These are phyloP conservation scores for Aradophagus sp. DNA, from an alignment of 1,140 invertebrate species.

Conservation along the genomic window DNA sequence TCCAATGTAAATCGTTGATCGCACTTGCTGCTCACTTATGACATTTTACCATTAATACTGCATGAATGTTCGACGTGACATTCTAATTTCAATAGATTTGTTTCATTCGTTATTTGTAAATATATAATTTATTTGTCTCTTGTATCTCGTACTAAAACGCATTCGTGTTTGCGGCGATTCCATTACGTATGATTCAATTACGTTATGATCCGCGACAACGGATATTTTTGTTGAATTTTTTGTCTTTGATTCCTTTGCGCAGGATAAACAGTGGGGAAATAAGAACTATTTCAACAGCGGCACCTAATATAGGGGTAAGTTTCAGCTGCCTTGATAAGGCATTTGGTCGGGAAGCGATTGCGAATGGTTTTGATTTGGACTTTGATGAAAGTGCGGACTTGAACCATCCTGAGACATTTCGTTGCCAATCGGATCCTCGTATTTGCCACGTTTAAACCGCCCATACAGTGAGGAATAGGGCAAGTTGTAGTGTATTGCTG, in stretches of 20 bases:
- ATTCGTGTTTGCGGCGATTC: constrained; percentile 21
- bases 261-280: constrained; percentile 48
- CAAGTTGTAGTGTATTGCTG: constrained; percentile 92
- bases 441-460: constrained; percentile 86
- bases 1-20: constrained; percentile 29
- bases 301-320: constrained; percentile 74
- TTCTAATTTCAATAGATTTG: constrained; percentile 32
- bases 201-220: not conserved
- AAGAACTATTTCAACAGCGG: constrained; percentile 57
- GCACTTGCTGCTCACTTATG: constrained; percentile 60
- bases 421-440: constrained; percentile 72
- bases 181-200: constrained; percentile 1
- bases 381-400: constrained; percentile 71
- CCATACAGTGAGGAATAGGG: constrained; percentile 92
- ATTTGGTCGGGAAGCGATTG: constrained; percentile 74
- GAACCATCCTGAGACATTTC: constrained; percentile 74
- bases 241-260: constrained; percentile 19
- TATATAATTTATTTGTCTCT: constrained; percentile 39
- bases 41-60: constrained; percentile 72
- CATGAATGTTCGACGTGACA: constrained; percentile 51
- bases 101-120: constrained; percentile 33
- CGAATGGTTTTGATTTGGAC: constrained; percentile 72
- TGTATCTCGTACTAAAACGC: constrained; percentile 18
- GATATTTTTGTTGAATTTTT: constrained; percentile 11
- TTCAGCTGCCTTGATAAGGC: constrained; percentile 75